A percentile compares a stretch with the other conserved stretches of the same genome.
These are phyloP conservation scores for Dermolepida albohirtum DNA, from an alignment of 2,888 invertebrate species.

Conservation along the genomic window DNA sequence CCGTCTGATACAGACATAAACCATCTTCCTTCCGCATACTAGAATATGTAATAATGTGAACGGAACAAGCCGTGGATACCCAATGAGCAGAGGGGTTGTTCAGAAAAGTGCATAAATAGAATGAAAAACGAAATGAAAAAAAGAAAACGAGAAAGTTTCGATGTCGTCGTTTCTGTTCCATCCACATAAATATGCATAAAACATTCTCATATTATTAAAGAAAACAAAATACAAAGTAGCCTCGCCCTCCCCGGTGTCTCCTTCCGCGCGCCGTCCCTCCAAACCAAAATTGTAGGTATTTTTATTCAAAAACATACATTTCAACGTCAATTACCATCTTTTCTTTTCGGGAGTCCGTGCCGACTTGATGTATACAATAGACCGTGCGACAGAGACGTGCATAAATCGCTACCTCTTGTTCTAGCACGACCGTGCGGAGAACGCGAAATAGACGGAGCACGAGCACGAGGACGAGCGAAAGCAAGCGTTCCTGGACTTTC, in stretches of 20 bases:
- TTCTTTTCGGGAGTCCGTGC: conserved; percentile 55
- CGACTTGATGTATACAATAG: conserved; percentile 47
- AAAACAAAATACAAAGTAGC: conserved; percentile 49
- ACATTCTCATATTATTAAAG: conserved; percentile 48
- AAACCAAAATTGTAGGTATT: conserved; percentile 52
- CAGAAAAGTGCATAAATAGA: conserved; percentile 6
- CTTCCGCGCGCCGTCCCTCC: conserved; percentile 45
- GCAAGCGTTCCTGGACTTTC: conserved; percentile 51
- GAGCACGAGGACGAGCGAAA: conserved; percentile 45
- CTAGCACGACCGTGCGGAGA: not conserved
- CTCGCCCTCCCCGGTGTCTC: no score
- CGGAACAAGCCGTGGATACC: no score
- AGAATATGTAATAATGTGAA: not conserved
- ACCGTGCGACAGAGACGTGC: not conserved
- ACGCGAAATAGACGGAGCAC: conserved; percentile 18
- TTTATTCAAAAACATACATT: conserved; percentile 49
- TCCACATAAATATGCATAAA: conserved; percentile 4
- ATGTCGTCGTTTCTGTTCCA: not conserved
- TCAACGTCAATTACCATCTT: conserved; percentile 60
- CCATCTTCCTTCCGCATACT: not conserved
- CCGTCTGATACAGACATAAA: not conserved
- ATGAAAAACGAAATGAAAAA: not conserved
- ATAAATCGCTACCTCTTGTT: no score
- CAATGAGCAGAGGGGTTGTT: no score
- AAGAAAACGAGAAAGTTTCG: no score